These are phyloP conservation scores for Mormyrus hasselquistii DNA, from an alignment of 2,797 vertebrate genomes.

Conservation along the genomic window DNA sequence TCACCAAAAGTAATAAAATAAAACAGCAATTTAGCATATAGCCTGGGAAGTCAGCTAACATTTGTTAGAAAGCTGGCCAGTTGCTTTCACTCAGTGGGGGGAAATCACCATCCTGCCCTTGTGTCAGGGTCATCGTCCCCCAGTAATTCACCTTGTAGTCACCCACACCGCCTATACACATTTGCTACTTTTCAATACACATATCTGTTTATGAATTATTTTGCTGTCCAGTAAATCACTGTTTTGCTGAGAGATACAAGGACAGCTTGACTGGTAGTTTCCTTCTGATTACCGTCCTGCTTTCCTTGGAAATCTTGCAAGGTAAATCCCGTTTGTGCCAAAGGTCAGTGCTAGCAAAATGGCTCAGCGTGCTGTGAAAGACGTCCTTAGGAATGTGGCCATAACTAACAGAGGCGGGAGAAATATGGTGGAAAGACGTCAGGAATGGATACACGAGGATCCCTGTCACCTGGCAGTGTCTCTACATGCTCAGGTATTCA, in stretches of 20 bases:
- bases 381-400: slow-evolving; percentile 49
- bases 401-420: slow-evolving; percentile 35
- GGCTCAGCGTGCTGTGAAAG: neutral
- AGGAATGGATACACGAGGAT: slow-evolving; percentile 41
- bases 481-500: slow-evolving; percentile 40
- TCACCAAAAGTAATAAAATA: neutral
- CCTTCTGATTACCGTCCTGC: neutral
- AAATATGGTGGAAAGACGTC: slow-evolving; percentile 49
- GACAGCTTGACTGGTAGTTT: neutral
- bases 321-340: neutral
- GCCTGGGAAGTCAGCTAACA: neutral
- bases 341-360: neutral
- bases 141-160: neutral
- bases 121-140: neutral
- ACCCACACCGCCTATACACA: neutral
- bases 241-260: neutral
- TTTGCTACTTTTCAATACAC: neutral
- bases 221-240: neutral
- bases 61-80: neutral
- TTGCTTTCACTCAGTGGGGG: neutral
- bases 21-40: neutral
- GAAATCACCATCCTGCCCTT: neutral
- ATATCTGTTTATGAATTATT: neutral
- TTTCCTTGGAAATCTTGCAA: neutral
- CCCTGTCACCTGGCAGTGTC: slow-evolving; percentile 39